These are phyloP conservation scores for Pseudomyrmex concolor DNA, from an alignment of 1,140 invertebrate genomes.

Conservation along the genomic window DNA sequence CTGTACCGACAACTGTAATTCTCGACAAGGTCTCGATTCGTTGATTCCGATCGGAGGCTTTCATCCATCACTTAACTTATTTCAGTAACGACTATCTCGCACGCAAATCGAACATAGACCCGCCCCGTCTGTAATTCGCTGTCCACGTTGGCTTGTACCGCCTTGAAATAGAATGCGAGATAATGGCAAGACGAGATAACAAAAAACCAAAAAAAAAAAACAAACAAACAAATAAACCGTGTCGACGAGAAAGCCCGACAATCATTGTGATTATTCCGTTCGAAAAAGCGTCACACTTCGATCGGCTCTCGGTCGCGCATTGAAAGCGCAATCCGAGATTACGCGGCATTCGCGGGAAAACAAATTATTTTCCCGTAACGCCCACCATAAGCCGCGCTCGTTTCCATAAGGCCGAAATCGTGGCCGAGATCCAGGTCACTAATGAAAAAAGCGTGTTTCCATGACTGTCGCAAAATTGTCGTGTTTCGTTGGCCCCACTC, in stretches of 20 bases:
- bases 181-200: conserved; percentile 29
- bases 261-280: conserved; percentile 16
- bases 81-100: conserved; percentile 62
- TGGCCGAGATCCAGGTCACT: conserved; percentile 37
- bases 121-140: conserved; percentile 63
- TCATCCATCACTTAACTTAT: conserved; percentile 63
- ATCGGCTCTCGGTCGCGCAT: not conserved
- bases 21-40: conserved; percentile 43
- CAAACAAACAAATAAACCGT: not conserved
- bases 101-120: conserved; percentile 70
- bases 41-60: conserved; percentile 55
- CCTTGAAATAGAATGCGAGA: conserved; percentile 51
- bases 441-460: conserved; percentile 50
- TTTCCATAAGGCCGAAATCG: conserved; percentile 23
- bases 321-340: conserved; percentile 3
- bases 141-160: conserved; percentile 11
- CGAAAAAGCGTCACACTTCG: not conserved
- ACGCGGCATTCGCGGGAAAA: conserved; percentile 1
- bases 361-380: conserved; percentile 47
- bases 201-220: conserved; percentile 8
- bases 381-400: not conserved
- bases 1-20: conserved; percentile 6
- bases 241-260: conserved; percentile 17
- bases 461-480: conserved; percentile 24
- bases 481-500: not conserved